Base-by-base conservation (phyloP, 2,113 vertebrate species). In the Grammatotria lemairii region DNA sequence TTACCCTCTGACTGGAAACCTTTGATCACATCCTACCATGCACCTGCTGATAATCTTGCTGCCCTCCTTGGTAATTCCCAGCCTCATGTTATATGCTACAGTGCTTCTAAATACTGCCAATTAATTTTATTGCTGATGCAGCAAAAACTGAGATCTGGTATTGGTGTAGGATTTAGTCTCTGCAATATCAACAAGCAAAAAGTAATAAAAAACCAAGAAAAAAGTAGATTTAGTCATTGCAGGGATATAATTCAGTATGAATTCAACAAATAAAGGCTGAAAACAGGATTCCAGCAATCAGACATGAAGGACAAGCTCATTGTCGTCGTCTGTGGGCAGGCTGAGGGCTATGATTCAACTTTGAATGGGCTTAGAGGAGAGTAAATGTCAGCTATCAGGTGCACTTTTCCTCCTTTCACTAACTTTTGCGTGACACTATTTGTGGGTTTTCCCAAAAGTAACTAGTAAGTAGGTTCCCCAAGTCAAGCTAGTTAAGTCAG, bases 251-350 rank as follows among this genome's bases (percentile, higher is more conserved):
- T 1, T 63, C 16, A 63, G 9, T 35, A 63, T 35, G 9, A 65
- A 65, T 35, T 35, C 17, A n/a, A 8, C 63, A 68, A 68, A 38
- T 68, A 38, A 68, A 40, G 63, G 63, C 33, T 68, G 63, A 68
- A 40, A 38, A 68, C 19, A 13, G 63, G 19, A 40, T 38, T 68
- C 2, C 5, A 23, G 19, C n/a, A 16, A 70, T 23, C 35, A 42
- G 12, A 70, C 12, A 42, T 70, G 65, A 5, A 70, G 65, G 7
- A 42, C n/a, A 70, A 23, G 65, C 65, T 70, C n/a, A 42, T 70
- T 42, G 65, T 42, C 0, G 7, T 14, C 2, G 0, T 40, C 12
- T 70, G 65, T 70, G 35, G 7, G 35, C n/a, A 70, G 65, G 0
- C 11, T 1, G 63, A 70, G 12, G 5, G 23, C 21, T 42, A 0